Conservation (phyloP, 1,140 invertebrate genomes). For the Bombus pascuorum region DNA sequence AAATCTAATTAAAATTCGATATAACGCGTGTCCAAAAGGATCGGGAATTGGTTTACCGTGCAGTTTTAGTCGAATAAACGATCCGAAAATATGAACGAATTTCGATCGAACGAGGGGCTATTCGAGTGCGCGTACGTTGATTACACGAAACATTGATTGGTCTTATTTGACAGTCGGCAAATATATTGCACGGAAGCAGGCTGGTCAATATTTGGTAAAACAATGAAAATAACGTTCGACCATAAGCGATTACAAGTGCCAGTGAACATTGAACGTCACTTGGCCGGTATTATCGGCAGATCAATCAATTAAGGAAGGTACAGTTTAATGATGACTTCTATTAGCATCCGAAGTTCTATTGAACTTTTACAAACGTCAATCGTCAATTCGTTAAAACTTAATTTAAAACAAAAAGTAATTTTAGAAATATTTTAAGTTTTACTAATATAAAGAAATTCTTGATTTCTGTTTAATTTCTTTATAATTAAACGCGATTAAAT, state of each 20-base stretch:
- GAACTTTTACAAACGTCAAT: too few relatives aligned
- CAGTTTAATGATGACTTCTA: constrained; percentile 18
- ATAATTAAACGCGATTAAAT: too few relatives aligned
- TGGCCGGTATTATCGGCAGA: constrained; percentile 17
- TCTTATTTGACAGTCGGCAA: constrained; percentile 45
- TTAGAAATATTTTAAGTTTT: too few relatives aligned
- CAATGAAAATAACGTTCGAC: constrained; percentile 45
- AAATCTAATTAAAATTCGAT: neutral
- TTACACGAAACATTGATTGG: constrained; percentile 52
- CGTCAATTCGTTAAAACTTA: neutral
- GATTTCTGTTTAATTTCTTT: too few relatives aligned
- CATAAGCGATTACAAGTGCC: constrained; percentile 25
- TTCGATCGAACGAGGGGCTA: neutral
- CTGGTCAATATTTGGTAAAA: constrained; percentile 41
- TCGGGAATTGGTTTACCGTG: neutral
- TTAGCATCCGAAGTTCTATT: neutral
- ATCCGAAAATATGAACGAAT: constrained; percentile 39
- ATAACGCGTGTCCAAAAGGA: neutral
- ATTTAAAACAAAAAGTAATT: neutral
- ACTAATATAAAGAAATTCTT: too few relatives aligned
- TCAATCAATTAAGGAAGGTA: constrained; percentile 20
- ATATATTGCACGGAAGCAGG: constrained; percentile 41
- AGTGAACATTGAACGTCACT: constrained; percentile 23
- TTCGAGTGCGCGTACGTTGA: constrained; percentile 16
- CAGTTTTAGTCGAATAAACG: neutral